Base-by-base conservation (phyloP, 2,888 invertebrate genomes). In the Tetheella fluctuosa region DNA sequence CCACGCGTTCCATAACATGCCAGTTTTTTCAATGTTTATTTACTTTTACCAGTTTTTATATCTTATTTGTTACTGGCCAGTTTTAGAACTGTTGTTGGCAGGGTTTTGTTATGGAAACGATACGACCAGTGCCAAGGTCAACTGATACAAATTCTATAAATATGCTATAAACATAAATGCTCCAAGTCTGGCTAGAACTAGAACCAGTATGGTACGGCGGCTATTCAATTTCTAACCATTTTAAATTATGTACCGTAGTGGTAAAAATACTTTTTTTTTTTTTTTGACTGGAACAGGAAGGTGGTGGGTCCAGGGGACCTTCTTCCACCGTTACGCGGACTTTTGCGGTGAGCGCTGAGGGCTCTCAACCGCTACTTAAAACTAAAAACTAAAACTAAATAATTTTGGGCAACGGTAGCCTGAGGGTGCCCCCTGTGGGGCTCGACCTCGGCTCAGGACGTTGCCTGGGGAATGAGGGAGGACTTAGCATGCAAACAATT, bases 1-100 rank as follows among this genome's bases (percentile, higher is more conserved):
- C 42, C 23, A 59, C 48, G 28, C 56, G 55, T 59, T 59, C n/a
- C 59, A 52, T 58, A 60, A 67, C 66, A 59, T 59, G 69, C 66
- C 34, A 54, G 59, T 62, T 62, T 66, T 73, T 68, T 64, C 62
- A 68, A 65, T 73, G 71, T 76, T 74, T 79, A 68, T 79, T 73
- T 76, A 73, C 68, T 69, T 70, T 23, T 52, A 62, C 34, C 17
- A 55, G 55, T 66, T 70, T 64, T 62, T 64, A 60, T 56, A 59
- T 37, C 20, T n/a, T n/a, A n/a, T 48, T 63, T 58, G 64, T 65
- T 67, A 52, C 64, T 66, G 63, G 65, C 61, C 64, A 64, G 64
- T 73, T 71, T 74, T 70, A 71, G 68, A 72, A 62, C 67, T 67
- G 68, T 64, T 42, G 7, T 48, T 10, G 20, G 63, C 62, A 53